Base-by-base conservation (phyloP, 2,888 invertebrate genomes). In the Pandemis cinnamomeana region DNA sequence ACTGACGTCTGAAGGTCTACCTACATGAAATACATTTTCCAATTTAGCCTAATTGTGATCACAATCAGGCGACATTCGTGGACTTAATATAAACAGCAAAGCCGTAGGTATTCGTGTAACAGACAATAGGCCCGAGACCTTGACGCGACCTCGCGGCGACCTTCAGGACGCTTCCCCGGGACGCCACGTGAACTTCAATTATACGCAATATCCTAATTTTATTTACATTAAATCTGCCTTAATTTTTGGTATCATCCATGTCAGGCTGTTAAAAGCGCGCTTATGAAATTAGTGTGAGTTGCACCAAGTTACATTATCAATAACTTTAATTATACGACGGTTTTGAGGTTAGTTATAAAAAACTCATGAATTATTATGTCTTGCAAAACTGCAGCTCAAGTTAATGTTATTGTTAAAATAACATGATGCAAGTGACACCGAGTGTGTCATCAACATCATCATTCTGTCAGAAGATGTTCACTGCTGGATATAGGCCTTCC, bases 101-200 rank as follows among this genome's bases (percentile, higher is more conserved):
- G 15, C 1, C n/a, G 36, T 51, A 66, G 41, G 66, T 36, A 27
- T 51, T 15, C 51, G 15, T 63, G 41, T 53, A 41, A 41, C 41
- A 60, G 60, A 69, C 64, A 69, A 69, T 67, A 53, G 51, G 53
- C 70, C 36, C 46, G 71, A 20, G 67, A 42, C 76, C 77, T 74
- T 73, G 67, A 58, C 48, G 63, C 70, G 55, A 71, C 81, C 84
- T 85, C 80, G 85, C 77, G 77, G 77, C 79, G 74, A 78, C 74
- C 78, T 77, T 72, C 76, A 70, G 77, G 53, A 67, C 42, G 70
- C 51, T 41, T 77, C 71, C 85, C 87, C 58, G 88, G 88, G 88
- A 87, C 86, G 84, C 84, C 78, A 82, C 80, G 84, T 86, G 84
- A 86, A 84, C 85, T 85, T 83, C 82, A 80, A 84, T 71, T 71